phyloP scores from a whole-genome alignment of 2,888 invertebrate species.

The Microctonus hyperodae region DNA sequence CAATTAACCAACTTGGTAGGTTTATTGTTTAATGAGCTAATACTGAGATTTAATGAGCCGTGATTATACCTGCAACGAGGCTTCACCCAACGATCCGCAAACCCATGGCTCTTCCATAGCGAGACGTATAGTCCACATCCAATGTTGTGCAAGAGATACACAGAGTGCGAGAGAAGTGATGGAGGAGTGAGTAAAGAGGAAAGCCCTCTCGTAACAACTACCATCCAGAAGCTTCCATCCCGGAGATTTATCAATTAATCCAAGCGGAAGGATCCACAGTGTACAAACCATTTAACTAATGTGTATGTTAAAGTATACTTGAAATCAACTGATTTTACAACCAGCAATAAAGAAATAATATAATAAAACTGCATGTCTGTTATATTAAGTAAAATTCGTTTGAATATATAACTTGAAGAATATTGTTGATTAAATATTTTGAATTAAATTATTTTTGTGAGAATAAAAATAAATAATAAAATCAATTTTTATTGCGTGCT shows the following conservation, averaged over 20 bases:
- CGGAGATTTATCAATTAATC: constrained; percentile 1
- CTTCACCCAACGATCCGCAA: constrained; percentile 27
- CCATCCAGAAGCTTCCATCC: neutral
- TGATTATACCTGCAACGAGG: constrained; percentile 49
- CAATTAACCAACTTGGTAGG: constrained; percentile 53
- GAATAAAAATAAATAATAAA: neutral
- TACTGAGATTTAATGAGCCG: constrained; percentile 54
- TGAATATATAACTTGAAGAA: no score
- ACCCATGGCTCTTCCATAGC: constrained; percentile 25
- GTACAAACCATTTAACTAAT: constrained; percentile 4
- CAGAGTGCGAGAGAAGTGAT: neutral
- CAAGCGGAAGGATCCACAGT: neutral
- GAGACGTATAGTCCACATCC: constrained; percentile 6
- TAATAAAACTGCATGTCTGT: neutral
- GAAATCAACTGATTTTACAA: neutral
- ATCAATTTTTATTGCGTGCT: constrained; percentile 15
- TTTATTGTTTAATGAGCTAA: constrained; percentile 60
- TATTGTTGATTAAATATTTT: neutral
- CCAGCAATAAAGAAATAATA: neutral
- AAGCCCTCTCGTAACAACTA: neutral
- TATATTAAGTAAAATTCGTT: no score
- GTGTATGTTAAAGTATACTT: neutral
- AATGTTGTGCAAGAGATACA: neutral
- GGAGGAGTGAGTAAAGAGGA: neutral
- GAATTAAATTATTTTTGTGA: neutral